Evolutionary conservation across 1,140 invertebrate genomes (phyloP).

Genomic region (Drosophila santomea): DNA sequence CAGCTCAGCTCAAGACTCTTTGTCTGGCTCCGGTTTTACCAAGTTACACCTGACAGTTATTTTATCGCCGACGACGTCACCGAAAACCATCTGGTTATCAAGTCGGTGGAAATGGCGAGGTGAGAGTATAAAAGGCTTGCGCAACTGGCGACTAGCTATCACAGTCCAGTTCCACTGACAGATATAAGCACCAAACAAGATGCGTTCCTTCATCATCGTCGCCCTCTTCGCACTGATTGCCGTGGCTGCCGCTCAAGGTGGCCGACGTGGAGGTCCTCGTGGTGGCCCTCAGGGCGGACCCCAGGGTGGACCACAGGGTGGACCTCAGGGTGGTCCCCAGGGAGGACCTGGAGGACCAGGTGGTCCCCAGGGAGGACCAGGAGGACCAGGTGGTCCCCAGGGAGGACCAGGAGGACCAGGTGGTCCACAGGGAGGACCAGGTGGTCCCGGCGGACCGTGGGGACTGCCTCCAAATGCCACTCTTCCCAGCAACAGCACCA

Average conservation of each 20-base stretch:
- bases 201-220: conserved; percentile 33
- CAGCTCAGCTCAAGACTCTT: conserved; percentile 11
- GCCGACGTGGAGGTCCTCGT: neutral
- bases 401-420: neutral
- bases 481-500: conserved; percentile 20
- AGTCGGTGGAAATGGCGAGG: neutral
- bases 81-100: neutral
- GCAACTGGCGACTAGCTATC: neutral
- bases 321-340: neutral
- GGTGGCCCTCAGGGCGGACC: conserved; percentile 11
- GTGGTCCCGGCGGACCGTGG: conserved; percentile 19
- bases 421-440: neutral
- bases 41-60: conserved; percentile 22
- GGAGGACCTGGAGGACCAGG: neutral
- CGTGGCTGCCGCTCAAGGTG: conserved; percentile 33
- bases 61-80: conserved; percentile 15
- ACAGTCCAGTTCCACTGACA: conserved; percentile 21
- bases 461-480: conserved; percentile 40
- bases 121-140: conserved; percentile 35
- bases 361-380: neutral
- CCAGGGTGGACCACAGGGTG: neutral
- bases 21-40: conserved; percentile 17
- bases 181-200: conserved; percentile 8
- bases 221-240: conserved; percentile 31
- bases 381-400: neutral